phyloP scores from a whole-genome alignment of 2,113 vertebrate species.

The Cyprinodon variegatus region DNA sequence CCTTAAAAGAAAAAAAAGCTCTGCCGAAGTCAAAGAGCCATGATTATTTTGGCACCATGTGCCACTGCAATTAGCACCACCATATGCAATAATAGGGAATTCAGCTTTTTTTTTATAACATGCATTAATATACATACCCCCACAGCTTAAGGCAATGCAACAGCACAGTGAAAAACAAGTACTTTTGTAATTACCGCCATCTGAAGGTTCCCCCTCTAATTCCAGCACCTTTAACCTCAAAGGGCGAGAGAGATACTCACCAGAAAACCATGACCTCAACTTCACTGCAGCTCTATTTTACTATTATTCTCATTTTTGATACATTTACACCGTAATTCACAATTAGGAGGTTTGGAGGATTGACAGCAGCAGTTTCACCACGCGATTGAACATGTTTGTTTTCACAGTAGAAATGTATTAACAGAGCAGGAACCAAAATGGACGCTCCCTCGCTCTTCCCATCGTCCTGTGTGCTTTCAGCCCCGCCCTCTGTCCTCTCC shows the following conservation, averaged over 20 bases:
- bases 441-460: conserved; percentile 39
- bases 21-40: too few species aligned
- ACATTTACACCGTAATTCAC: conserved; percentile 6
- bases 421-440: conserved; percentile 4
- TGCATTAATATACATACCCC: conserved; percentile 5
- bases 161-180: conserved; percentile 47
- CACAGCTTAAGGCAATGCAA: conserved; percentile 33
- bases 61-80: background rate
- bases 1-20: background rate
- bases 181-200: conserved; percentile 60
- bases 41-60: background rate
- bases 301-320: background rate
- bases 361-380: background rate
- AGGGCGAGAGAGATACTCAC: conserved; percentile 11
- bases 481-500: conserved; percentile 28
- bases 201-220: conserved; percentile 59
- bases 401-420: conserved; percentile 28
- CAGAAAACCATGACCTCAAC: conserved; percentile 3
- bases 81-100: background rate
- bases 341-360: background rate
- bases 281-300: background rate
- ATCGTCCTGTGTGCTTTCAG: conserved; percentile 23
- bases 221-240: conserved; percentile 64
- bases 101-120: background rate
- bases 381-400: conserved; percentile 17